These are phyloP conservation scores for Athalia circularis DNA, from an alignment of 2,888 invertebrate species.

Conservation along the genomic window DNA sequence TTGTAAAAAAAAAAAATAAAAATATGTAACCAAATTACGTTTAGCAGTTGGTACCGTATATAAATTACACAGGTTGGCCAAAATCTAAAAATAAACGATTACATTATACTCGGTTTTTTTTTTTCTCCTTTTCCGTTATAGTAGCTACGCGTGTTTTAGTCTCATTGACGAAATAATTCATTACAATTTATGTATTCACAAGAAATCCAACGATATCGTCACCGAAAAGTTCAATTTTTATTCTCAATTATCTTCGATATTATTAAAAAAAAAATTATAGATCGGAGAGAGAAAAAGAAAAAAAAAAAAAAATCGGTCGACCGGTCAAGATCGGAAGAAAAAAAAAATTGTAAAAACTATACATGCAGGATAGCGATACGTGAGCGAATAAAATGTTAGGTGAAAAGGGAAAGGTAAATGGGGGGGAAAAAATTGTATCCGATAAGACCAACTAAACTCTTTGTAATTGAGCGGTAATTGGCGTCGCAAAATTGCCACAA, in stretches of 20 bases:
- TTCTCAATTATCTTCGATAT: neutral
- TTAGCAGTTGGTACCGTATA: neutral
- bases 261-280: no score
- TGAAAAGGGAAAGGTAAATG: no score
- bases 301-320: no score
- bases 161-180: neutral
- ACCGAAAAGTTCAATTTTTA: neutral
- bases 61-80: neutral
- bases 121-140: neutral
- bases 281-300: no score
- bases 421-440: neutral
- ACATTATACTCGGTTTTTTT: neutral
- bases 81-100: slow-evolving; percentile 28
- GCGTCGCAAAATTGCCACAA: slow-evolving; percentile 20
- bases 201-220: neutral
- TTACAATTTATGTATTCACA: neutral
- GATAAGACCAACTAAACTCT: slow-evolving; percentile 12
- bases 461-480: slow-evolving; percentile 31
- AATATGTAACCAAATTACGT: neutral
- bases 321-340: no score
- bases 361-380: no score
- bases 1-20: neutral
- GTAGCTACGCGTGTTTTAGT: slow-evolving; percentile 5
- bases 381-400: neutral
- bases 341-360: neutral